Base-by-base conservation (phyloP, 2,113 vertebrate species). In the Phalacrocorax carbo region DNA sequence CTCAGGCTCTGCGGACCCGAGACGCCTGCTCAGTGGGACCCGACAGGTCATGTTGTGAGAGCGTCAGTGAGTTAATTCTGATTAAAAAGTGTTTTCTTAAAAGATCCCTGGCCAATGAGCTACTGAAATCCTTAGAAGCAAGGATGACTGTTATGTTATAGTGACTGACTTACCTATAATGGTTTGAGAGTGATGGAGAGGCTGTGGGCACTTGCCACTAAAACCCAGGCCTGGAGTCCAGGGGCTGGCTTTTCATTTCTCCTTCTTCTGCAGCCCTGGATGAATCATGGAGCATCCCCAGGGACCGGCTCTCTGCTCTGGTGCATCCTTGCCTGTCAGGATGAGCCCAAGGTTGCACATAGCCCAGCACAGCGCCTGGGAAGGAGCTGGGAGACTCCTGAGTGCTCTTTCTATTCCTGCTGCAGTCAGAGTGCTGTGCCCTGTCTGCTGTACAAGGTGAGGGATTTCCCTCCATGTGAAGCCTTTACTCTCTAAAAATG, bases 11-110 rank as follows among this genome's bases (percentile, higher is more conserved):
- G 61, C 0, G 1, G 51, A 40, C 21, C 40, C 1, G 6, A 23
- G 38, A 14, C 3, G 27, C 36, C 70, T 22, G 81, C 65, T 64
- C 66, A 32, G 81, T 55, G 17, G 0, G 0, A n/a, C 36, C 48
- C 42, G 18, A 11, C 22, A 5, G 52, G n/a, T 11, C 29, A 3
- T 0, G 0, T 0, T 3, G 2, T 6, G 62, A 57, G 64, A 49
- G 51, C 70, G 46, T 60, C 61, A 17, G 36, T 6, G 70, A 40
- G 7, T 40, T 13, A 10, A 44, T 8, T 2, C 13, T 5, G 68
- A 46, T 34, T 8, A 17, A 15, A 2, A 40, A 32, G 13, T 8
- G 34, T 8, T 54, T 15, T 8, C 20, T 9, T 20, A 36, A 8
- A 13, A 60, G 60, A 32, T 23, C 46, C 22, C 36, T 52, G 77